These are phyloP conservation scores for Folsomia manolachei DNA, from an alignment of 2,888 invertebrate genomes.

Conservation along the genomic window DNA sequence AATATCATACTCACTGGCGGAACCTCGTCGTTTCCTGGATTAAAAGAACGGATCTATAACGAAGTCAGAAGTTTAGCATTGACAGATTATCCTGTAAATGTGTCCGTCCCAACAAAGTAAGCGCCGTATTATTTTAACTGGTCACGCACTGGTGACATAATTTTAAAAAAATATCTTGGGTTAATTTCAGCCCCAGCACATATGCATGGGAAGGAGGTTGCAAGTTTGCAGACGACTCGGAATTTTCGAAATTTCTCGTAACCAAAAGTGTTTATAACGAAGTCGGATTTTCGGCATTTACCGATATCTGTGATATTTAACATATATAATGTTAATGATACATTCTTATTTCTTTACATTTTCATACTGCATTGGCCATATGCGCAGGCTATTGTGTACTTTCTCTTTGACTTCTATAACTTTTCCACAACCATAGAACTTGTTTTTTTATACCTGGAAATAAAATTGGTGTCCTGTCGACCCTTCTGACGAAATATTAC, in stretches of 20 bases:
- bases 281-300: slow-evolving; percentile 66
- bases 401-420: no score
- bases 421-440: no score
- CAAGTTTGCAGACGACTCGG: slow-evolving; percentile 68
- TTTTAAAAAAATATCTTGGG: slow-evolving; percentile 53
- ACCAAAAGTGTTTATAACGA: slow-evolving; percentile 87
- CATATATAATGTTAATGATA: no score
- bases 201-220: slow-evolving; percentile 90
- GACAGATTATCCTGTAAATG: slow-evolving; percentile 72
- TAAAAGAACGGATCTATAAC: slow-evolving; percentile 70
- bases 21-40: slow-evolving; percentile 79
- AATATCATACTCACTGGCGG: slow-evolving; percentile 83
- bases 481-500: no score
- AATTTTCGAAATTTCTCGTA: slow-evolving; percentile 64
- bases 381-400: not conserved
- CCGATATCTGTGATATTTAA: slow-evolving; percentile 55
- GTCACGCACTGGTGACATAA: slow-evolving; percentile 14
- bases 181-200: slow-evolving; percentile 65
- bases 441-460: no score
- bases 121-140: not conserved
- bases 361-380: no score
- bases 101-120: slow-evolving; percentile 60
- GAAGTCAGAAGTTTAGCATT: slow-evolving; percentile 78
- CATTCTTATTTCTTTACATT: no score
- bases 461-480: no score